A percentile compares a stretch with the other conserved stretches of the same genome.
phyloP scores from a whole-genome alignment of 2,797 vertebrate genomes.

The Morus bassanus region DNA sequence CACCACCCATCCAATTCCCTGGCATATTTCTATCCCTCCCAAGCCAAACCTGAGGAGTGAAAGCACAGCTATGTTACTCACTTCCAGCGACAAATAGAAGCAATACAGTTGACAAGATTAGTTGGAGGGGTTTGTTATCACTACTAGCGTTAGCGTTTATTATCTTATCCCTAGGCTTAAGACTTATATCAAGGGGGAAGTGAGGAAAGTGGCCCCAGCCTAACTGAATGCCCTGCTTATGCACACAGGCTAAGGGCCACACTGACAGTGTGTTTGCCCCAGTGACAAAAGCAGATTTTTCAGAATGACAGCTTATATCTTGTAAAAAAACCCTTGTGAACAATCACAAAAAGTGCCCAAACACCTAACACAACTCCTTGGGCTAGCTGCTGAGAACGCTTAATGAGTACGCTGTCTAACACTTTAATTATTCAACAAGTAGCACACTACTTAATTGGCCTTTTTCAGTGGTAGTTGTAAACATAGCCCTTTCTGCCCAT shows the following conservation, averaged over 20 bases:
- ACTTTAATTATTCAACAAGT: conserved; percentile 19
- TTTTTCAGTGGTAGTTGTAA: neutral
- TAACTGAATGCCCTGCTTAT: neutral
- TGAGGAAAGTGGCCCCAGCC: neutral
- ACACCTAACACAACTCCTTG: neutral
- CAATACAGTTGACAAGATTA: neutral
- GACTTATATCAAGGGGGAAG: neutral
- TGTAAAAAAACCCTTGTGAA: neutral
- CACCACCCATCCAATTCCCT: neutral
- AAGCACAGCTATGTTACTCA: neutral
- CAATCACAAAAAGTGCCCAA: neutral
- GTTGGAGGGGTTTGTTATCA: neutral
- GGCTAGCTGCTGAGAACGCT: neutral
- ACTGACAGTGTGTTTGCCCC: accelerated
- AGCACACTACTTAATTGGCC: neutral
- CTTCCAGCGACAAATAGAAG: neutral
- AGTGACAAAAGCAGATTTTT: neutral
- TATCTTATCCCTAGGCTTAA: neutral
- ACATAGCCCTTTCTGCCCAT: neutral
- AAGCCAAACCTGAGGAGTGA: neutral
- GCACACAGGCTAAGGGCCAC: neutral
- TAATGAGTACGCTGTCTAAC: neutral
- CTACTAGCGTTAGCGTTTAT: neutral
- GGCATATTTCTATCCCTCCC: neutral
- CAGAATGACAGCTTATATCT: neutral